Evolutionary conservation across 2,888 invertebrate species (phyloP).

Genomic region (Kryphioiulus occultus): DNA sequence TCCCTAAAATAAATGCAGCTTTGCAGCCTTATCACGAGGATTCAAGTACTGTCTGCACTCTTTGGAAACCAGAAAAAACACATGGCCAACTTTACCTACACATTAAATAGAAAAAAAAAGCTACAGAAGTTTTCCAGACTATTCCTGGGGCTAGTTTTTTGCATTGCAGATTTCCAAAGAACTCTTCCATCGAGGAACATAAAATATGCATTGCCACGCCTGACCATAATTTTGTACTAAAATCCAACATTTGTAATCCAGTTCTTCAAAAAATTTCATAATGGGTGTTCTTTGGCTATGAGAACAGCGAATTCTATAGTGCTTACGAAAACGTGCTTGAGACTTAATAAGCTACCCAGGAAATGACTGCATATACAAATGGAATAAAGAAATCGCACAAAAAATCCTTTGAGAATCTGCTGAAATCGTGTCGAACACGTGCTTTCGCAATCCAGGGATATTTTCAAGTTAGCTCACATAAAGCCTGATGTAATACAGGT

Average conservation of each 20-base stretch:
- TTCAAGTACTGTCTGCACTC: neutral
- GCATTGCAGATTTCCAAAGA: neutral
- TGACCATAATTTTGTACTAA: neutral
- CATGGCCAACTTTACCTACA: neutral
- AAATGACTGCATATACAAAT: neutral
- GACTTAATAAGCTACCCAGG: neutral
- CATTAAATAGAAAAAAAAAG: neutral
- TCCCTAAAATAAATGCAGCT: neutral
- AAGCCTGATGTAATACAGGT: neutral
- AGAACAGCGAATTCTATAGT: no score
- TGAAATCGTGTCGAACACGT: neutral
- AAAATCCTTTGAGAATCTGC: neutral
- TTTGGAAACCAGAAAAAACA: neutral
- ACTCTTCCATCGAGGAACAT: neutral
- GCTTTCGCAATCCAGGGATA: neutral
- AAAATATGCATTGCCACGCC: slow-evolving; percentile 4
- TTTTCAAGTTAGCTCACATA: neutral
- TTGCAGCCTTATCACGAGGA: neutral
- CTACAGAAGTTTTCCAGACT: neutral
- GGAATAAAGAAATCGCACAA: neutral
- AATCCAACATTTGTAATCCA: no score
- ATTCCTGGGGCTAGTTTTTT: neutral
- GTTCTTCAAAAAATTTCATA: no score
- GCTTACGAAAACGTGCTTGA: neutral
- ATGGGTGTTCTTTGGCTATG: no score